A percentile compares a stretch with the other conserved stretches of the same genome.
These are phyloP conservation scores for Nasonia vitripennis DNA, from an alignment of 1,140 invertebrate species.

Conservation along the genomic window DNA sequence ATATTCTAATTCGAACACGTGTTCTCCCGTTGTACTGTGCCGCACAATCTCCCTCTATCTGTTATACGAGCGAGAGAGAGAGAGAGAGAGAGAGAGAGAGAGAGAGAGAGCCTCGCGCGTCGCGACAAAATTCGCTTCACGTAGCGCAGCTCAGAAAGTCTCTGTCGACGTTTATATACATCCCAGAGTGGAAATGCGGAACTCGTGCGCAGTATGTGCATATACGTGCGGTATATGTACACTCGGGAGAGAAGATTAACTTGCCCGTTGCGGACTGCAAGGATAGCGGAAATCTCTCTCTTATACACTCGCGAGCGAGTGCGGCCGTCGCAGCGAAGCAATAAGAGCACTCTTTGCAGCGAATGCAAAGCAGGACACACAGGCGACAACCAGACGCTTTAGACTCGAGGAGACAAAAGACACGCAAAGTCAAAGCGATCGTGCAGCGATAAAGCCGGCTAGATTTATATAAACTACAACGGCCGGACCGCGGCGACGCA, in stretches of 20 bases:
- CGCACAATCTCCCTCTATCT: conserved; percentile 10
- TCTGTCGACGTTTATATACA: conserved; percentile 29
- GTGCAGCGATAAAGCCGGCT: conserved; percentile 43
- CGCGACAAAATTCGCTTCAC: conserved; percentile 37
- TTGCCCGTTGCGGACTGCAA: conserved; percentile 18
- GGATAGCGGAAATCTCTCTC: conserved; percentile 50
- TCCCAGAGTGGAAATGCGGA: conserved; percentile 11
- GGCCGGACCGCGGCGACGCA: background rate
- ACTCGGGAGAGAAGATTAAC: conserved; percentile 38
- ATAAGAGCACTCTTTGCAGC: conserved; percentile 36
- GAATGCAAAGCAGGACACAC: conserved; percentile 45
- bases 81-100: background rate
- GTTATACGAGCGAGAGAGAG: background rate
- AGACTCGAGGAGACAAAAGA: conserved; percentile 50
- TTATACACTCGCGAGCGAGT: background rate
- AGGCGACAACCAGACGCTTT: conserved; percentile 36
- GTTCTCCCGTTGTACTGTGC: background rate
- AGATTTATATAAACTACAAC: conserved; percentile 50
- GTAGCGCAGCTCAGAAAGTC: conserved; percentile 36
- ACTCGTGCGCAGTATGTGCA: background rate
- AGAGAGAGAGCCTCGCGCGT: background rate
- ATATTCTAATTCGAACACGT: conserved; percentile 34
- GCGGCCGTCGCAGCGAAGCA: background rate
- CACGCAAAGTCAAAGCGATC: conserved; percentile 39
- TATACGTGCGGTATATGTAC: background rate